These are phyloP conservation scores for Mesembrinibis cayennensis DNA, from an alignment of 2,113 vertebrate species.

Conservation along the genomic window DNA sequence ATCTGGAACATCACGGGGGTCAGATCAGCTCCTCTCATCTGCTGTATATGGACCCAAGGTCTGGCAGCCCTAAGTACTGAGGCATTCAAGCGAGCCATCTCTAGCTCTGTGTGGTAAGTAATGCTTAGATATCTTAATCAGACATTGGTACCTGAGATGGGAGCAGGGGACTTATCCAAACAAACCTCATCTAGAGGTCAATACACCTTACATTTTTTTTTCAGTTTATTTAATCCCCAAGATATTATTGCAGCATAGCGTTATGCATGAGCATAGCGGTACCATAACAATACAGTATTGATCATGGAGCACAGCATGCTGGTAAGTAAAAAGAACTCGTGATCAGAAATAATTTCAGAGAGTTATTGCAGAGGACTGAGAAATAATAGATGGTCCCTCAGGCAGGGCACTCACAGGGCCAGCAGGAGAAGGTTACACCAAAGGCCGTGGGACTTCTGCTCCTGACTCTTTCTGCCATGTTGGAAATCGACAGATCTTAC, in stretches of 20 bases:
- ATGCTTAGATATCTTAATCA: not conserved
- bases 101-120: fast-evolving
- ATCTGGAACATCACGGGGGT: not conserved
- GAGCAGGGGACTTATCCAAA: not conserved
- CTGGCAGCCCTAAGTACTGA: not conserved
- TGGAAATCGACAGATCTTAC: not conserved
- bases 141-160: not conserved
- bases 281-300: not conserved
- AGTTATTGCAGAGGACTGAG: not conserved
- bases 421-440: fast-evolving
- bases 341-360: not conserved
- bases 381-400: not conserved
- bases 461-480: not conserved
- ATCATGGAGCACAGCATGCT: not conserved
- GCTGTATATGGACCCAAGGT: fast-evolving
- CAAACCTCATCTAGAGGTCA: not conserved
- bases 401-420: not conserved
- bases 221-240: not conserved
- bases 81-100: fast-evolving
- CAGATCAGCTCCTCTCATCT: not conserved
- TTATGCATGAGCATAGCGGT: not conserved
- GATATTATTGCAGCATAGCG: not conserved
- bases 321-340: not conserved
- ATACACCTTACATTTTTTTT: not conserved
- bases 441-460: not conserved